Percentiles rank a stretch among this genome's conserved stretches.
phyloP scores from a whole-genome alignment of 37 sponge, comb jelly and placozoan species.

The Hexactinellida sp. region DNA sequence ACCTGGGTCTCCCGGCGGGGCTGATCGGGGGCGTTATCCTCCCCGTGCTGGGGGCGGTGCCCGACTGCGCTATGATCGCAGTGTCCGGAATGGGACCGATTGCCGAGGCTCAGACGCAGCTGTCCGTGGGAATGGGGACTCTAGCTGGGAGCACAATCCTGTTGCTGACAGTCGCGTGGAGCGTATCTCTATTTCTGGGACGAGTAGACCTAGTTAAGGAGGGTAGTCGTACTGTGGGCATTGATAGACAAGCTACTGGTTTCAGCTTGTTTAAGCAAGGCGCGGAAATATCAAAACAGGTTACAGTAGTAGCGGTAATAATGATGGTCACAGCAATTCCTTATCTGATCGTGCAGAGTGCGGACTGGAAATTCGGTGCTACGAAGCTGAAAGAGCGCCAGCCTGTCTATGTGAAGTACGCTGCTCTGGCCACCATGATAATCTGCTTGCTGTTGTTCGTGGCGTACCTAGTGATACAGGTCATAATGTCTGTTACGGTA shows the following conservation, averaged over 20 bases:
- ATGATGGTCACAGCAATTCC: constrained; percentile 72
- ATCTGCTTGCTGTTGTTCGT: constrained; percentile 40
- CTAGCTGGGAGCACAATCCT: constrained; percentile 92
- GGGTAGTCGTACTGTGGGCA: constrained; percentile 28
- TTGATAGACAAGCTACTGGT: constrained; percentile 24
- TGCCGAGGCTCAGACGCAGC: constrained; percentile 56
- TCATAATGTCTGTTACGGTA: neutral
- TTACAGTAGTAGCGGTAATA: constrained; percentile 53
- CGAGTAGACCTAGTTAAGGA: constrained; percentile 65
- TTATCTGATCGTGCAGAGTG: constrained; percentile 79
- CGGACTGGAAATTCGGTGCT: constrained; percentile 77
- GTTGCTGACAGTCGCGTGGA: constrained; percentile 80
- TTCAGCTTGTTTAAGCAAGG: constrained; percentile 36
- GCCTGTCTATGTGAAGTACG: constrained; percentile 39
- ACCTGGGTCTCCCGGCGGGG: constrained; percentile 70
- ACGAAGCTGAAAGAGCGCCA: neutral
- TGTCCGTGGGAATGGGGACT: constrained; percentile 86
- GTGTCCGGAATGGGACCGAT: constrained; percentile 58
- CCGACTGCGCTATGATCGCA: constrained; percentile 82
- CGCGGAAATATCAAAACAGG: constrained; percentile 57
- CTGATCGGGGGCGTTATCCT: constrained; percentile 75
- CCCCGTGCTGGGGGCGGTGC: constrained; percentile 80
- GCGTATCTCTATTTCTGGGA: constrained; percentile 62
- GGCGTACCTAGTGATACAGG: constrained; percentile 43
- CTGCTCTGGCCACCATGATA: constrained; percentile 45